Percentiles rank a stretch among this genome's conserved stretches.
phyloP scores from a whole-genome alignment of 2,888 invertebrate species.

The Acanthopleura granulata region DNA sequence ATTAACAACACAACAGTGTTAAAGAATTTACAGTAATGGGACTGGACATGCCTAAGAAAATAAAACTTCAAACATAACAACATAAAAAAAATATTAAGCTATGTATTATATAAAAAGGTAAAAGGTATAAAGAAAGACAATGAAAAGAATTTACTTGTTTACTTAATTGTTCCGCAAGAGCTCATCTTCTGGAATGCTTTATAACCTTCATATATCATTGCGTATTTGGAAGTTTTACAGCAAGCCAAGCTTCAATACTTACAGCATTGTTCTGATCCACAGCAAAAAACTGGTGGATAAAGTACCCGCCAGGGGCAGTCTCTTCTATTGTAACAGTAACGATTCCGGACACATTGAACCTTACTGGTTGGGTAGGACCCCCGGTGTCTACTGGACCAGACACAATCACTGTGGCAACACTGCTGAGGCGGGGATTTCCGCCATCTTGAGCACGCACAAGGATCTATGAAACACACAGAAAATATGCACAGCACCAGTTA shows the following conservation, averaged over 20 bases:
- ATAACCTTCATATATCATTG: no score
- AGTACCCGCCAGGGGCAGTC: slow-evolving; percentile 45
- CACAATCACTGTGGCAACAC: slow-evolving; percentile 45
- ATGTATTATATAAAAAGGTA: no score
- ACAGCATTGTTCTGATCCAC: slow-evolving; percentile 13
- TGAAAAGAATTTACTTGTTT: no score
- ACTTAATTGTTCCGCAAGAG: no score
- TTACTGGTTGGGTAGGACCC: neutral
- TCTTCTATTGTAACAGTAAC: slow-evolving; percentile 49
- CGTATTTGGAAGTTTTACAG: no score
- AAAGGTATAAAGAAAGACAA: no score
- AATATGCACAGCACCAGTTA: neutral
- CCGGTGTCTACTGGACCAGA: slow-evolving; percentile 34
- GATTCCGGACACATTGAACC: slow-evolving; percentile 75
- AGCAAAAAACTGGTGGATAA: slow-evolving; percentile 31
- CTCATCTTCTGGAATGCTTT: no score
- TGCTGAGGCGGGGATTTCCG: slow-evolving; percentile 53
- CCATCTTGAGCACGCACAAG: slow-evolving; percentile 54
- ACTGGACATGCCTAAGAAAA: no score
- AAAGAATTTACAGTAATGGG: no score
- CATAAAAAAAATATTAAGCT: no score
- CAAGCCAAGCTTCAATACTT: neutral
- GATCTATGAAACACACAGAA: slow-evolving; percentile 32
- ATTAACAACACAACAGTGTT: no score
- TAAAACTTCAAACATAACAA: no score